Evolutionary conservation across 2,797 vertebrate species (phyloP).

Genomic region (Gouania willdenowi): DNA sequence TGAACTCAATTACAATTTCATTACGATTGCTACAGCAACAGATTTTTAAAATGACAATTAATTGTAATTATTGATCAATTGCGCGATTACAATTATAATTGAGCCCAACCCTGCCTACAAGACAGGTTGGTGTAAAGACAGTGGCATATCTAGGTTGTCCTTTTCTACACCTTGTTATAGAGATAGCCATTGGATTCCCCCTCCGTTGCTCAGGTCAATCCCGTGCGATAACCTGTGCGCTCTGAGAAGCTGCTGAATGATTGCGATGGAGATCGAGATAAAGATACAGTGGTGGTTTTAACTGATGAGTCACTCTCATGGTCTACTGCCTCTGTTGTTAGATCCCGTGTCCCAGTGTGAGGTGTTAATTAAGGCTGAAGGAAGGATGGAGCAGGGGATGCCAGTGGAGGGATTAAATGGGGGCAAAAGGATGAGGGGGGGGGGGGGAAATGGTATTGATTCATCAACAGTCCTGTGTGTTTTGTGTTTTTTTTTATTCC

Average conservation of each 20-base stretch:
- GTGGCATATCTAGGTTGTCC: not conserved
- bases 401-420: not conserved
- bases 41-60: too few relatives aligned
- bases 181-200: not conserved
- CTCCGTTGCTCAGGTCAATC: conserved; percentile 1
- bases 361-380: conserved; percentile 57
- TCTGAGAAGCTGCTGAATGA: conserved; percentile 45
- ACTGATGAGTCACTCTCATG: conserved; percentile 55
- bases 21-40: too few relatives aligned
- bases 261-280: conserved; percentile 59
- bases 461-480: conserved; percentile 18
- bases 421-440: not conserved
- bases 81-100: too few relatives aligned
- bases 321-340: conserved; percentile 20
- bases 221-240: conserved; percentile 33
- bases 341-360: conserved; percentile 37
- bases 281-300: conserved; percentile 52
- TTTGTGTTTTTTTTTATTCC: conserved; percentile 30
- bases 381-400: conserved; percentile 17
- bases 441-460: conserved; percentile 18
- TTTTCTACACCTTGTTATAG: conserved; percentile 1
- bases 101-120: too few relatives aligned
- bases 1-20: too few relatives aligned
- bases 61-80: too few relatives aligned
- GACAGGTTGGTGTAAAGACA: too few relatives aligned